Percentiles rank a stretch among this genome's conserved stretches.
phyloP scores from a whole-genome alignment of 2,888 invertebrate genomes.

The Amiota mariae region DNA sequence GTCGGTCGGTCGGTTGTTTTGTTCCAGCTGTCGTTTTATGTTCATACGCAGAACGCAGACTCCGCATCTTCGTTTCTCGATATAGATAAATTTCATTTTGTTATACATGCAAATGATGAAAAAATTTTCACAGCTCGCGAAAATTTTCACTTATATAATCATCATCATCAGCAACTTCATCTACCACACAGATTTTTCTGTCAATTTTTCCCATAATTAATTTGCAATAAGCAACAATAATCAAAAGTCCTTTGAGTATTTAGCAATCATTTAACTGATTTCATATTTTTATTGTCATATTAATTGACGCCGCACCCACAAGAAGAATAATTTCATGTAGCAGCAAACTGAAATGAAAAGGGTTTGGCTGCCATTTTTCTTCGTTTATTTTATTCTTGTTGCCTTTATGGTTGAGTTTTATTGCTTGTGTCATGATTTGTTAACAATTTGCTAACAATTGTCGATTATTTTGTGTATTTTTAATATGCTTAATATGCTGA shows the following conservation, averaged over 20 bases:
- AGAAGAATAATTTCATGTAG: neutral
- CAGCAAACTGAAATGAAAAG: constrained; percentile 38
- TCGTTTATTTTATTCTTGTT: constrained; percentile 18
- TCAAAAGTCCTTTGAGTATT: constrained; percentile 39
- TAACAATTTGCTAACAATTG: constrained; percentile 13
- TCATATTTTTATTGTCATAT: constrained; percentile 14
- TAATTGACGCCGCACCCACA: constrained; percentile 55
- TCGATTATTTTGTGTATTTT: constrained; percentile 35
- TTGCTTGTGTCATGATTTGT: constrained; percentile 35
- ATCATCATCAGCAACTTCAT: constrained; percentile 31
- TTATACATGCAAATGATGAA: constrained; percentile 64
- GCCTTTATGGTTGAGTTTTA: constrained; percentile 32
- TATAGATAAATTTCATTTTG: constrained; percentile 67
- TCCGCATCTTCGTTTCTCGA: constrained; percentile 64
- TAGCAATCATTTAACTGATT: constrained; percentile 16
- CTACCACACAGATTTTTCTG: too few species aligned
- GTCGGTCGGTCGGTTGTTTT: neutral
- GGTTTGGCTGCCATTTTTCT: constrained; percentile 46
- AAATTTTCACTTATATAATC: constrained; percentile 60
- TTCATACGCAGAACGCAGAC: constrained; percentile 67
- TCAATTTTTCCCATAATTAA: neutral
- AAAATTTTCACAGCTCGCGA: constrained; percentile 54
- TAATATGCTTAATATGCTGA: constrained; percentile 38
- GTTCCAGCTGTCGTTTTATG: constrained; percentile 41
- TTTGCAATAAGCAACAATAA: constrained; percentile 47